A percentile compares a stretch with the other conserved stretches of the same genome.
These are phyloP conservation scores for Pammene fasciana DNA, from an alignment of 2,888 invertebrate genomes.

Conservation along the genomic window DNA sequence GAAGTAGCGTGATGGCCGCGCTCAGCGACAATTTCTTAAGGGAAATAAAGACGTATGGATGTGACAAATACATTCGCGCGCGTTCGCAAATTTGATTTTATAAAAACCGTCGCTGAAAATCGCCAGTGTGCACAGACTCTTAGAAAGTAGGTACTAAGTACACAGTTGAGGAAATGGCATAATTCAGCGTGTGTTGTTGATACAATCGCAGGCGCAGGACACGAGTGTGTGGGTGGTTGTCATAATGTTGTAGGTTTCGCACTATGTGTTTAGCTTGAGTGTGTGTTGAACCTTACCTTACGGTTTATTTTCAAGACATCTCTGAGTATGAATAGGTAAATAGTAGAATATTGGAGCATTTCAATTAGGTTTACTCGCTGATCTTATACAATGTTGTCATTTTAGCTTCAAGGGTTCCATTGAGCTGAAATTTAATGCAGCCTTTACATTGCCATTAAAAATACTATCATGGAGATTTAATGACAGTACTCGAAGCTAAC, in stretches of 20 bases:
- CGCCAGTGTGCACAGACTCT: not conserved
- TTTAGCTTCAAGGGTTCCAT: too few relatives aligned
- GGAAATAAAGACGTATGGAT: too few relatives aligned
- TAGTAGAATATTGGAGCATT: not conserved
- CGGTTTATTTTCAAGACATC: constrained; percentile 1
- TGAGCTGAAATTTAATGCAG: too few relatives aligned
- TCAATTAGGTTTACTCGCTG: not conserved
- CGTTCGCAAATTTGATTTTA: too few relatives aligned
- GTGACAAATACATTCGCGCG: too few relatives aligned
- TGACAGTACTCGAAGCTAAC: too few relatives aligned
- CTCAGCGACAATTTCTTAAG: too few relatives aligned
- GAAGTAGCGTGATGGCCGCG: too few relatives aligned
- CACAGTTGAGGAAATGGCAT: constrained; percentile 38
- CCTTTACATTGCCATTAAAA: too few relatives aligned
- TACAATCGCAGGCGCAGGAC: constrained; percentile 35
- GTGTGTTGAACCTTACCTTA: constrained; percentile 20
- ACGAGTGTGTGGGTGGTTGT: constrained; percentile 35
- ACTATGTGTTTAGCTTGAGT: constrained; percentile 22
- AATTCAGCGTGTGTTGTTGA: constrained; percentile 36
- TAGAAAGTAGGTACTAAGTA: constrained; percentile 4
- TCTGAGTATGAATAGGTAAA: not conserved
- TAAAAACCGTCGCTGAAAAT: too few relatives aligned
- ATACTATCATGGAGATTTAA: too few relatives aligned
- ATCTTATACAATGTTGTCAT: not conserved
- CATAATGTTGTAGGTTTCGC: constrained; percentile 37